Evolutionary conservation across 2,888 invertebrate species (phyloP).

Genomic region (Latrodectus elegans): DNA sequence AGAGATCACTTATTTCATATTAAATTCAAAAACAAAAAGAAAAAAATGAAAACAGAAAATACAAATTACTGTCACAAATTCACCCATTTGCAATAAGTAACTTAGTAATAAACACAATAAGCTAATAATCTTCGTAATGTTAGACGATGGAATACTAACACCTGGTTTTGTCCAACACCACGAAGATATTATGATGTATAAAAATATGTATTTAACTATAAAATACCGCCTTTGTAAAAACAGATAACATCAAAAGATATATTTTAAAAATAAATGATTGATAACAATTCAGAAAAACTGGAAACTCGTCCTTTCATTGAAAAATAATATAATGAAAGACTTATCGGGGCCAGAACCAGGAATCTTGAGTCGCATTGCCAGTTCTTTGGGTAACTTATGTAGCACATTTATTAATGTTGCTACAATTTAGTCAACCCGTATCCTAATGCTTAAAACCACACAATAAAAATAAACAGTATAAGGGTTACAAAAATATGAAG

Average conservation of each 20-base stretch:
- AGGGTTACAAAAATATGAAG: neutral
- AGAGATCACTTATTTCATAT: constrained; percentile 17
- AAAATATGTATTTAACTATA: constrained; percentile 66
- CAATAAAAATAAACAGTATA: neutral
- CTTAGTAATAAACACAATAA: constrained; percentile 67
- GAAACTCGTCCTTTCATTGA: constrained; percentile 43
- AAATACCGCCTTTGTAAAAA: constrained; percentile 69
- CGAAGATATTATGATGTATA: constrained; percentile 48
- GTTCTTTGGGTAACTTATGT: neutral
- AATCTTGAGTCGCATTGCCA: constrained; percentile 47
- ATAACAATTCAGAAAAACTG: constrained; percentile 67
- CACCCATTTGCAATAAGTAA: constrained; percentile 50
- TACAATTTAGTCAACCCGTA: neutral
- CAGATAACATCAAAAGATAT: constrained; percentile 68
- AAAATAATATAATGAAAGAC: constrained; percentile 67
- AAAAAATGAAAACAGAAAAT: constrained; percentile 35
- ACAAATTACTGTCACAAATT: constrained; percentile 56
- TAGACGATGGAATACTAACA: constrained; percentile 67
- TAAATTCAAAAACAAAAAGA: constrained; percentile 38
- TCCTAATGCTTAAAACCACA: neutral
- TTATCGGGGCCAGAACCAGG: constrained; percentile 50
- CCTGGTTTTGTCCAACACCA: constrained; percentile 64
- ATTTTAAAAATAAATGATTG: constrained; percentile 63
- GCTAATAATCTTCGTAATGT: constrained; percentile 27
- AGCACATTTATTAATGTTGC: neutral